Evolutionary conservation across 2,888 invertebrate species (phyloP), one percentile per base, ranked within the genome.

Genomic region (Troides helena): DNA sequence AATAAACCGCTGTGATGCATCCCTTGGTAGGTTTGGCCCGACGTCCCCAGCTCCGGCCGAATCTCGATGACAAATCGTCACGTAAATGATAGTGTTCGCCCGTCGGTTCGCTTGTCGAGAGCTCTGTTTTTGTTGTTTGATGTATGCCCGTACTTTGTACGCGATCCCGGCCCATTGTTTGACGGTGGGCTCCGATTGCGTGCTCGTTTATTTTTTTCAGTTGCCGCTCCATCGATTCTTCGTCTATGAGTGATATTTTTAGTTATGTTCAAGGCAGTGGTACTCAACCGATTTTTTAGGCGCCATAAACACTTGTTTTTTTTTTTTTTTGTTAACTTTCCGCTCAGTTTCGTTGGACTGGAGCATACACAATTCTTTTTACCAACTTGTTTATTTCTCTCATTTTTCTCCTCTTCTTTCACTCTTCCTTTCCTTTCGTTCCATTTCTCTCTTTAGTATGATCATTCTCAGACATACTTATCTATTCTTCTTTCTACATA

Each of bases 31-130:
- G 72, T 72, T 64, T 72, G 66, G 72, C 75, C 79, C 76, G 81
- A 84, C 81, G 80, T 79, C 80, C 82, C 78, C 23, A 23, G 74
- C 80, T 78, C 75, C 80, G 81, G 75, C 77, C 79, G 80, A 86
- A 89, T 89, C 88, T 86, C 87, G 89, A 90, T 91, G 90, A 92
- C 92, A 91, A 91, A 92, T 92, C 86, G 90, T 86, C 86, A 86
- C 85, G 86, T 88, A 90, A 90, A 90, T 90, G 89, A 90, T 90
- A 90, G 89, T 90, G 89, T 89, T 87, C 87, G 84, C 78, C 84
- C 81, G 86, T 76, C 85, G 80, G 83, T 79, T 74, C 75, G 74
- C 75, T 76, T 78, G 80, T 78, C 76, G 81, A 80, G 85, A 80
- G 84, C 81, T 82, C 82, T 89, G 90, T 90, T 90, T 91, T 90